Evolutionary conservation across 23 tunicate species (phyloP), one percentile per base, ranked within the genome.

Genomic region (Styela plicata): DNA sequence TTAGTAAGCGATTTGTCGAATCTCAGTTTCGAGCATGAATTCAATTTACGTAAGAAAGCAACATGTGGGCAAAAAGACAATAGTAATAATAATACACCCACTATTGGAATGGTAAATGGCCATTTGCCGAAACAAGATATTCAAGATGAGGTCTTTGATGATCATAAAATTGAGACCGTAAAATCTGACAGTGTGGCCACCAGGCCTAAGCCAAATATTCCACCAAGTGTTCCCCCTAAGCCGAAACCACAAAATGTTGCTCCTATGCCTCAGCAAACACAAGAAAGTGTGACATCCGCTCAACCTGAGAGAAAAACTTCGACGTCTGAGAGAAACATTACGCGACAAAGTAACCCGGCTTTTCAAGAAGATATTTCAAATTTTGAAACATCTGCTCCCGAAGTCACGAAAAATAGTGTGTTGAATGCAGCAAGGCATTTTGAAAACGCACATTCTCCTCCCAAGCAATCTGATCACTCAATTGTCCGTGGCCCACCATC

Each of bases 1-100:
- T 30, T 86, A 31, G 89, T 86, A 21, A 69, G 80, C 26, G 78
- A 67, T 36, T 73, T 85, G 21, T 52, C 81, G 17, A 76, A 76
- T 1, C 36, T 76, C 63, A 44, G 64, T 33, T 76, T 76, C 81
- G 31, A 67, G 30, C 30, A 29, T 25, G 71, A 67, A 22, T 25
- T 0, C 71, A 29, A 67, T 17, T 67, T 67, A 25, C 19, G 22
- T 16, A 67, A 22, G 24, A 67, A 67, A 67, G 17, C 71, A 27
- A 29, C 7, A 5, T n/a, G n/a, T n/a, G 57, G 13, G 7, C 7
- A 44, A 13, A 44, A 44, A 44, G 57, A 44, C 57, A n/a, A n/a
- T n/a, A n/a, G n/a, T n/a, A n/a, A n/a, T n/a, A n/a, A n/a, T n/a
- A 5, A 7, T 13, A 44, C 7, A 44, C 13, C 13, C 7, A 5